Base-by-base conservation (phyloP, 2,113 vertebrate species). In the Pseudolaguvia tuberculata region DNA sequence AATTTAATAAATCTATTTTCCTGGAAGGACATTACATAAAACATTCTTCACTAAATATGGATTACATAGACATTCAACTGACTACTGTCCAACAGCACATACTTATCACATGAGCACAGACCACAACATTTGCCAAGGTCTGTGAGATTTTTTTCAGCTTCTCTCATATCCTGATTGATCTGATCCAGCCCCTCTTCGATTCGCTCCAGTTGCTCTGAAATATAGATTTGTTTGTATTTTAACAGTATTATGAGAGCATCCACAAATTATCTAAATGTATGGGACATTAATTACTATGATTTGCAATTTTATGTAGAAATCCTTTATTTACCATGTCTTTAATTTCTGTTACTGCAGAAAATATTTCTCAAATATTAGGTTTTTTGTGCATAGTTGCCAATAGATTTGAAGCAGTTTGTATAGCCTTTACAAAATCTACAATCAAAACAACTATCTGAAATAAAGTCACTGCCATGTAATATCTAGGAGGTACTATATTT, bases 161-260 rank as follows among this genome's bases (percentile, higher is more conserved):
- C 91, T 78, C 82, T 92, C 92, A 93, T 93, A 62, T 93, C 90
- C 79, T 91, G 89, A 87, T 92, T 91, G 80, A 93, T 93, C 81
- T 93, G 92, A 86, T 92, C 90, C 81, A 93, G 80, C 3, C 91
- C 91, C 57, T 92, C 91, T 75, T 93, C 92, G 48, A 91, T 84
- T 2, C 88, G 88, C 83, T 93, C 91, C 83, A 93, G 73, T 85
- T 93, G 92, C 80, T 93, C 92, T 61, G 63, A 69, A 53, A 62
- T 12, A 58, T 27, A n/a, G 42, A 51, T 70, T 39, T 75, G 42
- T 21, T 47, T 47, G 14, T 65, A 65, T 62, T 6, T 63, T 63
- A 15, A n/a, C 5, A 7, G 11, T 17, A 42, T 62, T 62, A 62
- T 62, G 18, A 65, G 20, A 63, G n/a, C 15, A 6, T 45, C 31